Percentiles rank a stretch among this genome's conserved stretches.
phyloP scores from a whole-genome alignment of 2,888 invertebrate species.

The Caenorhabditis sp. region DNA sequence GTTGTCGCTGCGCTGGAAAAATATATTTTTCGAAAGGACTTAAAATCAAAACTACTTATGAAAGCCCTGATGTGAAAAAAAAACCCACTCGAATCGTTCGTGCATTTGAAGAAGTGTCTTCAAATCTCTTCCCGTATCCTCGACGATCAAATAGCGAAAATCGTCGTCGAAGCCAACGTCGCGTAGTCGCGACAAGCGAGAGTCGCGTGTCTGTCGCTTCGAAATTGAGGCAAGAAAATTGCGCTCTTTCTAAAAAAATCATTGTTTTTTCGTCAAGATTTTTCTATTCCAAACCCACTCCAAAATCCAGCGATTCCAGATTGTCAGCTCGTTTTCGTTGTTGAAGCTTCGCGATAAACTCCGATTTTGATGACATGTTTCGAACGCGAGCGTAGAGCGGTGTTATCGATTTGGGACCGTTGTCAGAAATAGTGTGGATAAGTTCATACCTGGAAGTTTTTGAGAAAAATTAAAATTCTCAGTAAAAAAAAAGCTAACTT shows the following conservation, averaged over 20 bases:
- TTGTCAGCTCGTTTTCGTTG: background rate
- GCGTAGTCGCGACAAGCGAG: background rate
- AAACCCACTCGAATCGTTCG: background rate
- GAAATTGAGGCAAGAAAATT: background rate
- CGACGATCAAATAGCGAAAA: background rate
- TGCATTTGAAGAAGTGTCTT: background rate
- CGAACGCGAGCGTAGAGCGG: background rate
- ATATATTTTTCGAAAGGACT: no score
- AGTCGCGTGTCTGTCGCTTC: background rate
- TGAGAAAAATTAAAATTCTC: no score
- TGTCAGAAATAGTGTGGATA: no score
- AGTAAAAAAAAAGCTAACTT: no score
- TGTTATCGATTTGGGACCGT: no score
- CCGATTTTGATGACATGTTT: background rate
- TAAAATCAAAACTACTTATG: no score
- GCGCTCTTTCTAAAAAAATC: background rate
- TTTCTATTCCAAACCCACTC: no score
- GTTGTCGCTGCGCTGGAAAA: no score
- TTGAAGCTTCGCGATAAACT: background rate
- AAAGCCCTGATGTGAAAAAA: background rate
- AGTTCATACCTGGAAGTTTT: no score
- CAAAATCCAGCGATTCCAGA: background rate
- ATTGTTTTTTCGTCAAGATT: background rate
- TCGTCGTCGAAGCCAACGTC: constrained; percentile 1
- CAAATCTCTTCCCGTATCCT: background rate